Base-by-base conservation (phyloP, 2,888 invertebrate species). In the Thecophora atra region DNA sequence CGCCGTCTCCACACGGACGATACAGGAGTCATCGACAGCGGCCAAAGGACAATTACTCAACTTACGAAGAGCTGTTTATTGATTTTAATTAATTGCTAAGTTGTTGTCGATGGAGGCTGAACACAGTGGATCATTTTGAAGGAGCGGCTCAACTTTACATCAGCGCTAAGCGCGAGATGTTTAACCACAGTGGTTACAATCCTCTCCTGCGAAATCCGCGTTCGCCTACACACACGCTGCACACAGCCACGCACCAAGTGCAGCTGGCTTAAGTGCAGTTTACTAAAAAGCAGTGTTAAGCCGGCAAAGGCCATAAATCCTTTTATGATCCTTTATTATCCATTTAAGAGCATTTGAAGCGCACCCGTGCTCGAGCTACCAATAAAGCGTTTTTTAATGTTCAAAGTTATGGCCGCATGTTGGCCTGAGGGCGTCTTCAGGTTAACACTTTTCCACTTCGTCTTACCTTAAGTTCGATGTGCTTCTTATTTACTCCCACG, bases 251-350 rank as follows among this genome's bases (percentile, higher is more conserved):
- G n/a, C 28, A 6, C 28, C 37, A 37, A 24, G 21, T 7, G 21
- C n/a, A 52, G 21, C 70, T 70, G 70, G 30, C 52, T 70, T 69
- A 56, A 58, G 42, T 37, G 62, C 64, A 66, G 63, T 70, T 70
- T 51, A 69, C 64, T 64, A 64, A 62, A 68, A 60, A 56, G 42
- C n/a, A 51, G 71, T 60, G 58, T 51, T 47, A 47, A 71, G 28
- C 72, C 71, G 75, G 76, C 76, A 77, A 80, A 77, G 74, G 79
- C 78, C 79, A 85, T 85, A 85, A 85, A 85, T 85, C 83, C 82
- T 80, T 84, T 85, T 84, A 84, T 84, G 82, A 82, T 78, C 83
- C 79, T 84, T 85, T 84, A 83, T 84, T 81, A 82, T 79, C 76
- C 79, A 76, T 77, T 80, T 83, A 82, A 84, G 83, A 81, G 81